Evolutionary conservation across 2,888 invertebrate genomes (phyloP), one percentile per base, ranked within the genome.

Genomic region (Brachyopa scutellaris): DNA sequence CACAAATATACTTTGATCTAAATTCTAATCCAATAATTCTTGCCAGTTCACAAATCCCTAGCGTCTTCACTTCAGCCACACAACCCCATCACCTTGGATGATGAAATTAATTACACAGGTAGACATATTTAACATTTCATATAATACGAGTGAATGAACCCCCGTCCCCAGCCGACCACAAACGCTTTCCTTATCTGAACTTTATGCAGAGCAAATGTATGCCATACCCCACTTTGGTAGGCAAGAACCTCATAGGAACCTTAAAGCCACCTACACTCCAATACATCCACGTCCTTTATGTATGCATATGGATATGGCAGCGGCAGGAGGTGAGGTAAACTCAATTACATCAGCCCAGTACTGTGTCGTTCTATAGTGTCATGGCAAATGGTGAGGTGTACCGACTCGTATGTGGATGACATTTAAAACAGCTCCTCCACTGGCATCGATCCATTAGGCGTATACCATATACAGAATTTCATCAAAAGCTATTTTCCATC

Each of bases 71-170:
- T 45, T 26, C 26, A 26, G 31, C 29, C 33, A 21, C 11, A 17
- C 13, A 8, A 9, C 2, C 1, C 23, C 9, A 8, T 1, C 3
- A 42, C 47, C 40, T 47, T 23, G 8, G 59, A 59, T 76, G 80
- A 64, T 70, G 66, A 82, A 82, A 77, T 82, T 82, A 77, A 82
- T 82, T 82, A 77, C 82, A 82, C 77, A 77, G 77, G 77, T 82
- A 82, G 82, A 77, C 82, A 72, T 82, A 80, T 69, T 70, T 70
- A 76, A 69, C 77, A 70, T 77, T 70, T 53, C 66, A 82, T 45
- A 66, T 55, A 53, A 61, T 77, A 31, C 40, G 49, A 76, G 82
- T 66, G 69, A 67, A 80, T 17, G 69, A 70, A 53, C n/a, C 82
- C 61, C 17, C 53, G 9, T 55, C 31, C 64, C 51, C 17, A 31